phyloP scores from a whole-genome alignment of 2,888 invertebrate species.

The Melieria picta region DNA sequence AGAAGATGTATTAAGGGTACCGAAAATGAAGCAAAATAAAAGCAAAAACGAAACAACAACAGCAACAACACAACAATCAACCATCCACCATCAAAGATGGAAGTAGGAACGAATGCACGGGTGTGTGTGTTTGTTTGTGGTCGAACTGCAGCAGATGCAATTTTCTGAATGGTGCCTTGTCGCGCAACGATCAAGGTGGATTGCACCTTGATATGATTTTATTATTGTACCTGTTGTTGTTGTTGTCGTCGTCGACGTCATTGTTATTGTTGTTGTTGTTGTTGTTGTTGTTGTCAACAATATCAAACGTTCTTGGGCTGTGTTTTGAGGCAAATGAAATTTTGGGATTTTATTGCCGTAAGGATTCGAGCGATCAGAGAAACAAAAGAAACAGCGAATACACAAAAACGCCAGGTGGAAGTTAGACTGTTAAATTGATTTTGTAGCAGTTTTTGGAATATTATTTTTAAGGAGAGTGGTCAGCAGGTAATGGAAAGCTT shows the following conservation, averaged over 20 bases:
- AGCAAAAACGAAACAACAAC: constrained; percentile 6
- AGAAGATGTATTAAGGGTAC: neutral
- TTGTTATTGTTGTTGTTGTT: constrained; percentile 31
- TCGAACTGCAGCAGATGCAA: constrained; percentile 40
- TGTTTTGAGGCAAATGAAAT: neutral
- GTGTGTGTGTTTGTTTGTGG: too few relatives aligned
- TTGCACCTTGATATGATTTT: constrained; percentile 46
- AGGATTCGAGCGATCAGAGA: constrained; percentile 22
- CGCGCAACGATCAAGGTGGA: constrained; percentile 47
- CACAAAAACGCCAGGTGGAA: constrained; percentile 34
- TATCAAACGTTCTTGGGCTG: too few relatives aligned
- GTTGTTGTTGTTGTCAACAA: constrained; percentile 4
- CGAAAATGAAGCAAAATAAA: constrained; percentile 14
- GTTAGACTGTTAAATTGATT: constrained; percentile 10
- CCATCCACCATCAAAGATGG: too few relatives aligned
- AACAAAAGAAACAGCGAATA: constrained; percentile 7
- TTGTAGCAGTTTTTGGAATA: neutral
- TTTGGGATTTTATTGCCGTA: constrained; percentile 18
- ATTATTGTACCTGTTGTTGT: constrained; percentile 27
- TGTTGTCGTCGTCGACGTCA: constrained; percentile 35
- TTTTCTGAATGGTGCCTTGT: constrained; percentile 38
- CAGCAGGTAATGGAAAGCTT: too few relatives aligned
- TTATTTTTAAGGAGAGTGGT: too few relatives aligned
- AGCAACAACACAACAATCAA: constrained; percentile 6
- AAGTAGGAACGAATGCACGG: neutral